Evolutionary conservation across 2,888 invertebrate genomes (phyloP).

Genomic region (Entomobrya proxima): DNA sequence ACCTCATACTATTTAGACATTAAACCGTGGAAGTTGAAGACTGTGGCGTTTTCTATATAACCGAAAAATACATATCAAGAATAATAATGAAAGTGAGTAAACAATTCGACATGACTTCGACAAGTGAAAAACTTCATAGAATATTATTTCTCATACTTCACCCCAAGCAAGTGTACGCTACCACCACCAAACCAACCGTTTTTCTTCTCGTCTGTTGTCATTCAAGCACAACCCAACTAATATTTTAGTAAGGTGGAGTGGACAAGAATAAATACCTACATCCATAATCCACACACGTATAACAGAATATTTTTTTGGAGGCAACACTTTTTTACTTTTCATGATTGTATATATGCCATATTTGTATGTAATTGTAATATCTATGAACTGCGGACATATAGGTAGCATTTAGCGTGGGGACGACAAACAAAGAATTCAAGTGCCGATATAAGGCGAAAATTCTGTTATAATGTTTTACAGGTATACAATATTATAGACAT

Average conservation of each 20-base stretch:
- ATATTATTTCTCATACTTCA: conserved; percentile 19
- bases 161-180: not conserved
- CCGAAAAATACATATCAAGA: not conserved
- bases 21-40: no score
- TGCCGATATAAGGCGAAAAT: not conserved
- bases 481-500: not conserved
- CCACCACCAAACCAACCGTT: not conserved
- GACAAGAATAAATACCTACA: conserved; percentile 17
- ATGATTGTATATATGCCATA: not conserved
- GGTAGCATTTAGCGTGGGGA: not conserved
- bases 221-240: conserved; percentile 50
- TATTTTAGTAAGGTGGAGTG: conserved; percentile 60
- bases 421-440: conserved; percentile 18
- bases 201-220: conserved; percentile 34
- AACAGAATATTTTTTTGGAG: conserved; percentile 16
- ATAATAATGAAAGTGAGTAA: conserved; percentile 27
- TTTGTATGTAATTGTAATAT: not conserved
- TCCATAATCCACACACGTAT: not conserved
- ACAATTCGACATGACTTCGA: conserved; percentile 49
- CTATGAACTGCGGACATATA: no score
- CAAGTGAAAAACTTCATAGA: conserved; percentile 46
- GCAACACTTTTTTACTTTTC: conserved; percentile 27
- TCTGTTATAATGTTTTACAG: not conserved
- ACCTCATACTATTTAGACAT: no score
- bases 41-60: not conserved